These are phyloP conservation scores for Antennarius striatus DNA, from an alignment of 2,113 vertebrate genomes.

Conservation along the genomic window DNA sequence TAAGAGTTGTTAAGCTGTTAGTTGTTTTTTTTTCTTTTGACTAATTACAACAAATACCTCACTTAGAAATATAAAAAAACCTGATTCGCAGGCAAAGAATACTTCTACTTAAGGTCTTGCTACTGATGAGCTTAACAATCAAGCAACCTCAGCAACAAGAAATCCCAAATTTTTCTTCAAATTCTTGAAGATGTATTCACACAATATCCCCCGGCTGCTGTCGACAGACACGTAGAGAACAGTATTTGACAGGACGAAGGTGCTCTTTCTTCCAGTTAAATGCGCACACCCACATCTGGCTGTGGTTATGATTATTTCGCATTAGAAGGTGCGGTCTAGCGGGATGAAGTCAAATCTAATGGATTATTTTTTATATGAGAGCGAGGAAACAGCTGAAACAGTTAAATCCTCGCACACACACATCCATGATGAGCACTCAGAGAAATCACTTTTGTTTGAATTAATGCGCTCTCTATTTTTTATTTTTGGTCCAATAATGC, in stretches of 20 bases:
- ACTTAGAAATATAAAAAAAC: no score
- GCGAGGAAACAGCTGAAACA: neutral
- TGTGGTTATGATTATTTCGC: constrained; percentile 8
- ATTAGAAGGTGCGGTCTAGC: neutral
- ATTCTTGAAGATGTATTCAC: neutral
- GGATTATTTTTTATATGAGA: neutral
- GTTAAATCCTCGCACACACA: neutral
- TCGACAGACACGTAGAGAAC: constrained; percentile 4
- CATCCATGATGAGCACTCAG: no score
- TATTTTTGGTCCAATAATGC: no score
- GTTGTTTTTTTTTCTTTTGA: constrained; percentile 34
- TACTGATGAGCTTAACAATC: constrained; percentile 1
- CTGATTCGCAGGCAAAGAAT: no score
- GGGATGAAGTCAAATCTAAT: constrained; percentile 9
- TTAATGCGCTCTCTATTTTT: no score
- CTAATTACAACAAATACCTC: constrained; percentile 5
- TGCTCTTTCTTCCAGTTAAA: neutral
- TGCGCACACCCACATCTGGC: neutral
- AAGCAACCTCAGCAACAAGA: neutral
- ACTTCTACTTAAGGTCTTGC: constrained; percentile 6
- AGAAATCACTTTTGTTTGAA: no score
- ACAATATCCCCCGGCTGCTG: constrained; percentile 11
- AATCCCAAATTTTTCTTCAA: constrained; percentile 10
- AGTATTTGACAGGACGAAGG: no score
- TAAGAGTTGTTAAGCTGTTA: constrained; percentile 21